phyloP scores from a whole-genome alignment of 1,140 invertebrate species.

The Atta texana region DNA sequence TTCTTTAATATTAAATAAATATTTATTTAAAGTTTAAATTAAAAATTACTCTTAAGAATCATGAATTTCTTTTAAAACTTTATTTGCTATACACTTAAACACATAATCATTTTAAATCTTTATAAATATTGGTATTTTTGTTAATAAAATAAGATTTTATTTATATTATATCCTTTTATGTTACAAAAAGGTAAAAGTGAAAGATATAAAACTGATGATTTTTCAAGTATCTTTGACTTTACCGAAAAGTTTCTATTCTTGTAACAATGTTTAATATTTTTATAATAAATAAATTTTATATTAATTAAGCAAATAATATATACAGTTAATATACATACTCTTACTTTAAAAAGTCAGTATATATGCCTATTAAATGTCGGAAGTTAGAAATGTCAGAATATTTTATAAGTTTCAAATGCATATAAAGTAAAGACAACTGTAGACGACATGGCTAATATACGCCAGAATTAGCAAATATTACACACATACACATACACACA shows the following conservation, averaged over 20 bases:
- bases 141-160: too few species aligned
- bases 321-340: neutral
- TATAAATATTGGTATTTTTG: neutral
- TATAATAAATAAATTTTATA: too few species aligned
- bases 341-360: too few species aligned
- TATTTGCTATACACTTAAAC: neutral
- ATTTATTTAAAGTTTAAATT: neutral
- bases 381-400: neutral
- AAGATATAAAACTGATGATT: neutral
- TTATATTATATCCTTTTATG: neutral
- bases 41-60: neutral
- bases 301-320: neutral
- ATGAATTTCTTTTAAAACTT: neutral
- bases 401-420: neutral
- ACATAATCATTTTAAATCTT: neutral
- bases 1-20: neutral
- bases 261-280: too few species aligned
- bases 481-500: too few species aligned
- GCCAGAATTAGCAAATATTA: too few species aligned
- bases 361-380: too few species aligned
- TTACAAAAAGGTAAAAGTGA: neutral
- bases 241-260: too few species aligned
- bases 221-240: too few species aligned
- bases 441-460: too few species aligned
- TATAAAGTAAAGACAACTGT: too few species aligned